A percentile compares a stretch with the other conserved stretches of the same genome.
Evolutionary conservation across 2,797 vertebrate genomes (phyloP).

Genomic region (Xiphophorus birchmanni): DNA sequence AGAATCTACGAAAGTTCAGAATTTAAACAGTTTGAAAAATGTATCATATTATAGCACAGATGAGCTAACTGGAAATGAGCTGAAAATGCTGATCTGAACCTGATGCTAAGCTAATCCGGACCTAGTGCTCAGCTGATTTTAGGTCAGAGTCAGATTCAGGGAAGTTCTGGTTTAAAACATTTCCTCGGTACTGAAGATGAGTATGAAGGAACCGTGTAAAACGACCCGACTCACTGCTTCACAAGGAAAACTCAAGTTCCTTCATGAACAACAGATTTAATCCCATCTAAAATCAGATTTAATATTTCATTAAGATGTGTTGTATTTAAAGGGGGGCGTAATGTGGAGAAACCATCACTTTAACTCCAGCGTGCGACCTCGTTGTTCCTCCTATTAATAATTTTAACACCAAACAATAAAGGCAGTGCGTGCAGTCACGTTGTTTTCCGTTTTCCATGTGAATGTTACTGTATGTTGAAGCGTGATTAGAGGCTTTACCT

Average conservation of each 20-base stretch:
- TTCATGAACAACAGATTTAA: not conserved
- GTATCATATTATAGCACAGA: not conserved
- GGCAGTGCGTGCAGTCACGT: not conserved
- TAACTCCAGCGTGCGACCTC: no score
- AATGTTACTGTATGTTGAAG: not conserved
- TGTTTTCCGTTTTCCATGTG: conserved; percentile 1
- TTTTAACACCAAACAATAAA: not conserved
- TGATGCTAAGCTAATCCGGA: not conserved
- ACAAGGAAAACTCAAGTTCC: not conserved
- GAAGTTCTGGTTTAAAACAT: not conserved
- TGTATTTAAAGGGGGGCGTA: not conserved
- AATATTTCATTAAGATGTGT: not conserved
- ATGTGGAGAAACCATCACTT: not conserved
- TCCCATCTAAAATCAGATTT: not conserved
- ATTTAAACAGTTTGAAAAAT: not conserved
- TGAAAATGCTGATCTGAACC: not conserved
- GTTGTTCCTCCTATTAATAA: not conserved
- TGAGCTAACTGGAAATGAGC: not conserved
- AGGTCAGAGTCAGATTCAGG: not conserved
- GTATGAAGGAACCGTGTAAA: not conserved
- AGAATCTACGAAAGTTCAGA: not conserved
- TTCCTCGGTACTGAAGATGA: not conserved
- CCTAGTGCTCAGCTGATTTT: not conserved
- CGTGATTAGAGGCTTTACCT: conserved; percentile 30
- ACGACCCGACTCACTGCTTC: not conserved